phyloP scores from a whole-genome alignment of 1,140 invertebrate genomes.

The Drosophila paulistorum region DNA sequence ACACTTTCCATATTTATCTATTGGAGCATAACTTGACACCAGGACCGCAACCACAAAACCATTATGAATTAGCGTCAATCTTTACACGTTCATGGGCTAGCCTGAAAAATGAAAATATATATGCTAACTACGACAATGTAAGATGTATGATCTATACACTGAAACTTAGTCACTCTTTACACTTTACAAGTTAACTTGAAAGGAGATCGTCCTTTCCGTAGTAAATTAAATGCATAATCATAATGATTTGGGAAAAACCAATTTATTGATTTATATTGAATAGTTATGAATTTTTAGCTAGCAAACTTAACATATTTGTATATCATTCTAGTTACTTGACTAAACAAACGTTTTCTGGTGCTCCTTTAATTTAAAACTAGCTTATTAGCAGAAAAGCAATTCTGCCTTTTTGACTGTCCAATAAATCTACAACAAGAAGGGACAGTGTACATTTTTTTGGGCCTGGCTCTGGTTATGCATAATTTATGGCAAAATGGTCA shows the following conservation, averaged over 20 bases:
- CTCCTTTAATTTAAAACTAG: too few species aligned
- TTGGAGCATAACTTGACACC: conserved; percentile 27
- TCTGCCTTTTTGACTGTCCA: not conserved
- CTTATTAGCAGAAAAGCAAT: not conserved
- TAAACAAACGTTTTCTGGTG: too few species aligned
- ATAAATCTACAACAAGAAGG: not conserved
- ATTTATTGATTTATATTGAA: too few species aligned
- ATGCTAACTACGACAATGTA: conserved; percentile 23
- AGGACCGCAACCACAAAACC: not conserved
- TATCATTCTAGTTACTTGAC: too few species aligned
- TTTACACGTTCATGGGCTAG: conserved; percentile 35
- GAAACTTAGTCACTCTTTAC: not conserved
- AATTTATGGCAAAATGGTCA: conserved; percentile 51
- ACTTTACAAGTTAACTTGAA: too few species aligned
- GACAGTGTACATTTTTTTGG: not conserved
- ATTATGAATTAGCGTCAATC: conserved; percentile 2
- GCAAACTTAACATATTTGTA: too few species aligned
- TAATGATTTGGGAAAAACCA: too few species aligned
- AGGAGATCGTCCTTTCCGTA: too few species aligned
- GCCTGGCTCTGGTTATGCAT: conserved; percentile 25
- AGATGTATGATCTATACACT: not conserved
- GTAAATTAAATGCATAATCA: too few species aligned
- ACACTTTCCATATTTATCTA: not conserved
- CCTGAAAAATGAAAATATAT: conserved; percentile 31
- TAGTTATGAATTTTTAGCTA: too few species aligned